Evolutionary conservation across 2,888 invertebrate genomes (phyloP), one percentile per base, ranked within the genome.

Genomic region (Pediacus dermestoides): DNA sequence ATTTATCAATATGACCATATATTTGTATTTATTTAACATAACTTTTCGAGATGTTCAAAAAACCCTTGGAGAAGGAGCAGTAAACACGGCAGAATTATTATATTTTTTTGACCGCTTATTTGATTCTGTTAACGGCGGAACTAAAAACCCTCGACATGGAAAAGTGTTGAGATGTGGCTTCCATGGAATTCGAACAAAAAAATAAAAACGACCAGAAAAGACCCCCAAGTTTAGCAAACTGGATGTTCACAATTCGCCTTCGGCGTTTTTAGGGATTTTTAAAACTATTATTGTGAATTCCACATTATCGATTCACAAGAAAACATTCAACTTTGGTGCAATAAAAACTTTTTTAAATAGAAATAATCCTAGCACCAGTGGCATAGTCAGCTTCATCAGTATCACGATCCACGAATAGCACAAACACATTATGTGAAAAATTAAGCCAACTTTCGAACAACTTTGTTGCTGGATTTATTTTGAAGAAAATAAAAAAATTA

Each of bases 71-170:
- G 34, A 25, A 9, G 16, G 21, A 12, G 16, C 14, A 6, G 26
- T 23, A 25, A 27, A 34, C 2, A 31, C 37, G 8, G 34, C 42
- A 13, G 34, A 38, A 28, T 14, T 42, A 12, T 10, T 38, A n/a
- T 23, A 16, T 12, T 38, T 42, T 7, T 42, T 42, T 10, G 42
- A 42, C 13, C 6, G 21, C 3, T 34, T 38, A 18, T 42, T 42
- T 28, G 38, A 42, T 34, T 38, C 42, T 4, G 2, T 42, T 2
- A 38, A 42, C 26, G 42, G 37, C 9, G 15, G 9, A 2, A 26
- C 7, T 4, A 16, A 37, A 16, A 3, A 10, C 23, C 25, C 25
- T 11, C 26, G 10, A 13, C 1, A 10, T n/a, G 32, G 27, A 12
- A 38, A 42, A 23, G 9, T 15, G 14, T 18, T 34, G 21, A 14